Evolutionary conservation across 2,888 invertebrate genomes (phyloP).

Genomic region (Adelognathus sp.): DNA sequence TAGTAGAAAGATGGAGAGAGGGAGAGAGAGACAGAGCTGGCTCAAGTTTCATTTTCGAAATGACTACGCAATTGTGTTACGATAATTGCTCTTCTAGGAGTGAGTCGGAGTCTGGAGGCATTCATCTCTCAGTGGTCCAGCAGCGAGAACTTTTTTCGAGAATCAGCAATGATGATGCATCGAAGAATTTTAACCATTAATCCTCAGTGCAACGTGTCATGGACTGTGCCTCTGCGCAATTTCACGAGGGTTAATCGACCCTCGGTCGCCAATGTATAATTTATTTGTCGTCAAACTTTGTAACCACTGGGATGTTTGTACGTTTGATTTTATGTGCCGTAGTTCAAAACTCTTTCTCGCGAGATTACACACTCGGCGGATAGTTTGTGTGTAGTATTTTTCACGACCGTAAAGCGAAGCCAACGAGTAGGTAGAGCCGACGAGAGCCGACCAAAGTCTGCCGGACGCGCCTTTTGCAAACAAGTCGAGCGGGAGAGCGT

Average conservation of each 20-base stretch:
- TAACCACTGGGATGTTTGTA: constrained; percentile 16
- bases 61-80: constrained; percentile 31
- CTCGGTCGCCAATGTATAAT: constrained; percentile 8
- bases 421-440: neutral
- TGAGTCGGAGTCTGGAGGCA: constrained; percentile 5
- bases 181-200: neutral
- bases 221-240: constrained; percentile 10
- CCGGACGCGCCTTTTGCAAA: constrained; percentile 55
- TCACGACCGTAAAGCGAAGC: neutral
- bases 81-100: neutral
- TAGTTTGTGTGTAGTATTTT: neutral
- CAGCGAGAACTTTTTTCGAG: neutral
- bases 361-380: neutral
- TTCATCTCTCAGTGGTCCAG: neutral
- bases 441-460: constrained; percentile 11
- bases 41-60: constrained; percentile 21
- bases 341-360: neutral
- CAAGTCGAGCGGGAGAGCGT: constrained; percentile 47
- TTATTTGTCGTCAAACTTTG: constrained; percentile 41
- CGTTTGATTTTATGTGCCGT: neutral
- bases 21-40: neutral
- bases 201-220: neutral
- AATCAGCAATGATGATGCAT: neutral
- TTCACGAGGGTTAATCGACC: constrained; percentile 23
- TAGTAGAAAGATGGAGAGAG: neutral